These are phyloP conservation scores for Pelosia muscerda DNA, from an alignment of 2,888 invertebrate genomes.

Conservation along the genomic window DNA sequence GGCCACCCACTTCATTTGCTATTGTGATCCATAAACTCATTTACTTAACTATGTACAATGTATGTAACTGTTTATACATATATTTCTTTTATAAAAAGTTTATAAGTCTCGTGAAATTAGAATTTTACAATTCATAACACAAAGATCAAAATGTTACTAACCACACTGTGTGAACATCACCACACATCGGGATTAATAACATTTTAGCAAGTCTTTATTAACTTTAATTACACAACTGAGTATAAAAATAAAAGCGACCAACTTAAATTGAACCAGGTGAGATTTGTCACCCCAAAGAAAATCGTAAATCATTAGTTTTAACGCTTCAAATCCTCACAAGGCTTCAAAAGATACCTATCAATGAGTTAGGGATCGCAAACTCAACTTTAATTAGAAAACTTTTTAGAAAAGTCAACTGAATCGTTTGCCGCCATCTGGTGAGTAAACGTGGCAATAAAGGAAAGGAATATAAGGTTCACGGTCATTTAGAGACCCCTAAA, in stretches of 20 bases:
- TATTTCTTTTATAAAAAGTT: too few relatives aligned
- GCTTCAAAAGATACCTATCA: conserved; percentile 1
- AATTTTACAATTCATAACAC: too few relatives aligned
- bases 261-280: not conserved
- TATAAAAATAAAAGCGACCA: not conserved
- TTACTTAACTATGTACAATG: too few relatives aligned
- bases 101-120: too few relatives aligned
- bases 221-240: not conserved
- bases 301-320: conserved; percentile 10
- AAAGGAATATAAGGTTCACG: not conserved
- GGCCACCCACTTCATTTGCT: too few relatives aligned
- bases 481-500: not conserved
- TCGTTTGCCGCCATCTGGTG: conserved; percentile 12
- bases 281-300: not conserved
- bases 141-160: not conserved
- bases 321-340: not conserved
- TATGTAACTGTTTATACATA: too few relatives aligned
- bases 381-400: conserved; percentile 11
- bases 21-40: too few relatives aligned
- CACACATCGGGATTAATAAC: too few relatives aligned
- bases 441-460: not conserved
- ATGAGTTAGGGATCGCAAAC: conserved; percentile 5
- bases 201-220: not conserved
- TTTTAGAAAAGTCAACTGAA: conserved; percentile 6
- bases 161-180: not conserved